Conservation (phyloP, 2,797 vertebrate genomes). For the Phoeniculus purpureus region DNA sequence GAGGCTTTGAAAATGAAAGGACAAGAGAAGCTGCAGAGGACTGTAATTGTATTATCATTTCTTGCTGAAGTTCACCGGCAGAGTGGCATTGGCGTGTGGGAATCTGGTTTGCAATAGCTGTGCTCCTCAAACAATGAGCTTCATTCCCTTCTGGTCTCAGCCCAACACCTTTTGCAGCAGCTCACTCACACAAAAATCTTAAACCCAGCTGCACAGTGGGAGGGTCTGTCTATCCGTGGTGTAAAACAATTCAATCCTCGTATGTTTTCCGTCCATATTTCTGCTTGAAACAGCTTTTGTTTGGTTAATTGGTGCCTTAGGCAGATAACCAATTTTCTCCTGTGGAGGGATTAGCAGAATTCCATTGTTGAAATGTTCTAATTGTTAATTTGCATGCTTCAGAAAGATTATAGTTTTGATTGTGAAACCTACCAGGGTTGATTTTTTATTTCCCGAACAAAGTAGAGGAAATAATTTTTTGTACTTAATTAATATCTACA, state of each 20-base stretch:
- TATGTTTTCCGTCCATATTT: conserved; percentile 27
- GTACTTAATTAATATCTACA: background rate
- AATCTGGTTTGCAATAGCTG: background rate
- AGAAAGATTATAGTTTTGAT: conserved; percentile 48
- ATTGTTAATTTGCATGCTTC: conserved; percentile 25
- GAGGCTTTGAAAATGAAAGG: background rate
- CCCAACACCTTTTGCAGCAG: background rate
- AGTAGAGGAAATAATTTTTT: background rate
- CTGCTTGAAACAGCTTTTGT: conserved; percentile 33
- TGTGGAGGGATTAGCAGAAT: conserved; percentile 17
- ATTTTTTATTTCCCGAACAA: background rate
- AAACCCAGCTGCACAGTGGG: background rate
- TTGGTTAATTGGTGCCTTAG: conserved; percentile 16
- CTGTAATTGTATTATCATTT: background rate
- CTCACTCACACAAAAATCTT: background rate
- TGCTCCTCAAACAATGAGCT: background rate
- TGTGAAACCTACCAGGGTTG: conserved; percentile 24
- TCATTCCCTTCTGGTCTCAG: background rate
- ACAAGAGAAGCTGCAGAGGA: background rate
- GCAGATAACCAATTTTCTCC: conserved; percentile 35
- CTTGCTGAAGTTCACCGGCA: background rate
- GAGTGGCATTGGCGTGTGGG: background rate
- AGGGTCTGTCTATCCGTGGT: background rate
- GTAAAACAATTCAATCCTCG: background rate
- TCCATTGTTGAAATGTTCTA: background rate